A percentile compares a stretch with the other conserved stretches of the same genome.
These are phyloP conservation scores for Drosophila santomea DNA, from an alignment of 1,140 invertebrate species.

Conservation along the genomic window DNA sequence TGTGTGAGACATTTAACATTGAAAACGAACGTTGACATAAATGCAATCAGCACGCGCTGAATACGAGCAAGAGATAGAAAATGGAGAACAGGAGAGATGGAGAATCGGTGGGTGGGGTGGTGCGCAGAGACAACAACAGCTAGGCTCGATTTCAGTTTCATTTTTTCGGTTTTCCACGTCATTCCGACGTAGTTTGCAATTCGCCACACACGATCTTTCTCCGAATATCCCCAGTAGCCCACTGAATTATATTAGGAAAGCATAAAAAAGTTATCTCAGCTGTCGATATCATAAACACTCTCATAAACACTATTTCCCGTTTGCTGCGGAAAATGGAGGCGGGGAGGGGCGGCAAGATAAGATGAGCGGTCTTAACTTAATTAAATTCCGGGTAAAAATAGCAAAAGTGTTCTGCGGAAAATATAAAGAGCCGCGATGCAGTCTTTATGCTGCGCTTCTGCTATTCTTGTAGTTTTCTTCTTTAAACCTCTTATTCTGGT, in stretches of 20 bases:
- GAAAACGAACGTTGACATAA: conserved; percentile 80
- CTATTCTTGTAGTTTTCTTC: conserved; percentile 3
- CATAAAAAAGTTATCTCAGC: background rate
- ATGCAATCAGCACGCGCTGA: conserved; percentile 75
- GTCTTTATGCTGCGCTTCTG: conserved; percentile 9
- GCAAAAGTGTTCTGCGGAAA: conserved; percentile 1
- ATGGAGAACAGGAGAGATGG: conserved; percentile 5
- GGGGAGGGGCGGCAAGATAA: background rate
- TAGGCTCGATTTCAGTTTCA: background rate
- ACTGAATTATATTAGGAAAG: background rate
- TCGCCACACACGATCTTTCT: background rate
- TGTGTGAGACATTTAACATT: conserved; percentile 63
- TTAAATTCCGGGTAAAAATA: conserved; percentile 33
- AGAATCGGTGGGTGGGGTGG: background rate
- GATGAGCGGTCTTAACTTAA: conserved; percentile 27
- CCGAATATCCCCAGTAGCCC: background rate
- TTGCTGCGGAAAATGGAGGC: no score
- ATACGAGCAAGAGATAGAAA: conserved; percentile 31
- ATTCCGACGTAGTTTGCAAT: background rate
- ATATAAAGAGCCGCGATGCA: background rate
- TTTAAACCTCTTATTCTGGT: conserved; percentile 6
- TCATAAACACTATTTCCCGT: no score
- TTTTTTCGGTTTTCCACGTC: conserved; percentile 4
- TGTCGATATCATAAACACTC: background rate
- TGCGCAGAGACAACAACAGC: no score